Base-by-base conservation (phyloP, 2,797 vertebrate species). In the Helarctos malayanus region DNA sequence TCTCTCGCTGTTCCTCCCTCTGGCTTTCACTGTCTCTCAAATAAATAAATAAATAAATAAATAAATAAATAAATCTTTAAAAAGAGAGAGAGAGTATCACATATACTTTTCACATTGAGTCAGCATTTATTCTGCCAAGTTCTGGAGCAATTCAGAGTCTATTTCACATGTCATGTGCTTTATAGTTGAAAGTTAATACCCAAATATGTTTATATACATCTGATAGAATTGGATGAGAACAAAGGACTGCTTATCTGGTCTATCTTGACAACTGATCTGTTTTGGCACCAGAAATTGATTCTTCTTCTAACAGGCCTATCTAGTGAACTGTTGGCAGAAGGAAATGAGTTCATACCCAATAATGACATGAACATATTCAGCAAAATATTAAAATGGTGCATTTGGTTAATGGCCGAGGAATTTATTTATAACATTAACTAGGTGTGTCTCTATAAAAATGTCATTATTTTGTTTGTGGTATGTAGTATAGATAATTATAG, bases 81-180 rank as follows among this genome's bases (percentile, higher is more conserved):
- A 65, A 27, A 61, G 59, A 61, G 27, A 61, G 27, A 49, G 49
- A 49, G 0, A 68, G 45, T 29, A 32, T 23, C 16, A 57, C 97
- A 65, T 54, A 29, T 16, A 21, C 59, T 88, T 86, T 81, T 32
- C 7, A 13, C 10, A 83, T 19, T 35, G 18, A 96, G 18, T 88
- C 25, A 63, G 16, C 21, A 32, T 89, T 87, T 19, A 68, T 35
- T 80, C 49, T 27, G 75, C 25, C 27, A 94, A 73, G 13, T 88
- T 84, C 93, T 92, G 68, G 59, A 90, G n/a, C 10, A 94, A 81
- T 75, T 32, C 16, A 61, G 65, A 54, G 25, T 91, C 13, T 95
- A 7, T 59, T 73, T 91, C 57, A 57, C 3, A 59, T 57, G 21
- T 21, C 25, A 27, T n/a, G 16, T 65, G 56, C 12, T 93, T 85